Percentiles rank a stretch among this genome's conserved stretches.
These are phyloP conservation scores for Triplophysa yarkandensis DNA, from an alignment of 2,797 vertebrate genomes.

Conservation along the genomic window DNA sequence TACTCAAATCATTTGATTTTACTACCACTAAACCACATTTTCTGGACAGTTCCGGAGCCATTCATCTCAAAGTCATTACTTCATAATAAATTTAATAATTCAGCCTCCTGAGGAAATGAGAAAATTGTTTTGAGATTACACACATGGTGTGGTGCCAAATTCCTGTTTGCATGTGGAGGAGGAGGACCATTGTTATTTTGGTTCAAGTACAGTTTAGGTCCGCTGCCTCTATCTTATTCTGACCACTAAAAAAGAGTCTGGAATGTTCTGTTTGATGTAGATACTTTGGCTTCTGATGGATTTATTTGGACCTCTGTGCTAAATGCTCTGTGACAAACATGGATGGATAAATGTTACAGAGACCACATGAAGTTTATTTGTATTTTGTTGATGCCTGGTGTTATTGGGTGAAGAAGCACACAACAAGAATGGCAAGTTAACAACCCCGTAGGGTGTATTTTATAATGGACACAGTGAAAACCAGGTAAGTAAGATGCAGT, in stretches of 20 bases:
- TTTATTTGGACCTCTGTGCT: slow-evolving; percentile 3
- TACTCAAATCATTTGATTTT: no score
- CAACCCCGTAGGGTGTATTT: no score
- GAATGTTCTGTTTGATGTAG: neutral
- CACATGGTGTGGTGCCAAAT: slow-evolving; percentile 18
- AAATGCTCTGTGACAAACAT: slow-evolving; percentile 12
- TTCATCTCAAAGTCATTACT: slow-evolving; percentile 40
- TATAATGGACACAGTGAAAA: no score
- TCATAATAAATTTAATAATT: slow-evolving; percentile 48
- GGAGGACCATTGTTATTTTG: slow-evolving; percentile 38
- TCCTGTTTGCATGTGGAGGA: slow-evolving; percentile 34
- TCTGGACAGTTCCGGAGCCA: slow-evolving; percentile 25
- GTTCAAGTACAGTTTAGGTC: slow-evolving; percentile 52
- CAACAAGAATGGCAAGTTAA: no score
- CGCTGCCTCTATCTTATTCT: slow-evolving; percentile 3
- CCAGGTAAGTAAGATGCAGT: no score
- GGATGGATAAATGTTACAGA: neutral
- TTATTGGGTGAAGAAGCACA: no score
- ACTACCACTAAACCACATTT: no score
- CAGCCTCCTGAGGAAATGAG: slow-evolving; percentile 42
- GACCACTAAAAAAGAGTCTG: neutral
- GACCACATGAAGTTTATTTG: slow-evolving; percentile 5
- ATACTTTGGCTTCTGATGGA: neutral
- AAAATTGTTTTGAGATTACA: slow-evolving; percentile 54
- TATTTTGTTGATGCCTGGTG: neutral